A percentile compares a stretch with the other conserved stretches of the same genome.
These are phyloP conservation scores for Dendroctonus valens DNA, from an alignment of 1,140 invertebrate genomes.

Conservation along the genomic window DNA sequence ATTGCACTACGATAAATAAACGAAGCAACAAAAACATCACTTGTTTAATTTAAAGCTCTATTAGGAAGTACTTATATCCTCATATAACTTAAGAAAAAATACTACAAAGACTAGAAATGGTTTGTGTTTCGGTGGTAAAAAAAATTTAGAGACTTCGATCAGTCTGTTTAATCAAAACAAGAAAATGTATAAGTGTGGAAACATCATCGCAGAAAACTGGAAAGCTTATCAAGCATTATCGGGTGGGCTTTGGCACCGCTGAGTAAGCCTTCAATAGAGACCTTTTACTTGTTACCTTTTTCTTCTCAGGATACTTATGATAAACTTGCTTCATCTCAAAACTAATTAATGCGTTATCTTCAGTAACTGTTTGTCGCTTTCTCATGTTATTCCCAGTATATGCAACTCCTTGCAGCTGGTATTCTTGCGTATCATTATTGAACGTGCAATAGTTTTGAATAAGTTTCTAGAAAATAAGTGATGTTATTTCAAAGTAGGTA, in stretches of 20 bases:
- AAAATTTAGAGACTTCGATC: too few species aligned
- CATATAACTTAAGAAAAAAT: too few species aligned
- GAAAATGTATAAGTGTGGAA: neutral
- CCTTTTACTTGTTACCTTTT: slow-evolving; percentile 34
- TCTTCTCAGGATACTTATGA: slow-evolving; percentile 45
- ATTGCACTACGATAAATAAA: too few species aligned
- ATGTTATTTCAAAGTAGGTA: neutral
- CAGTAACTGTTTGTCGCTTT: slow-evolving; percentile 54
- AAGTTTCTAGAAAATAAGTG: slow-evolving; percentile 63
- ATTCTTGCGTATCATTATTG: slow-evolving; percentile 98
- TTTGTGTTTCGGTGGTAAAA: too few species aligned
- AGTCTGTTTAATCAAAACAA: too few species aligned
- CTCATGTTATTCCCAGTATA: slow-evolving; percentile 99
- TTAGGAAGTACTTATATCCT: too few species aligned
- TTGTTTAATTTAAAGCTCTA: too few species aligned
- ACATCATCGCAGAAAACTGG: neutral
- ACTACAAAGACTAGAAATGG: too few species aligned
- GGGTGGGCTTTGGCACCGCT: slow-evolving; percentile 36
- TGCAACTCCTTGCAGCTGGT: slow-evolving; percentile 96
- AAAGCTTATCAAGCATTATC: slow-evolving; percentile 13
- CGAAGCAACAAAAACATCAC: too few species aligned
- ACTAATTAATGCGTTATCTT: slow-evolving; percentile 33
- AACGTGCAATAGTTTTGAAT: slow-evolving; percentile 92
- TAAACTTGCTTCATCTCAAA: slow-evolving; percentile 47
- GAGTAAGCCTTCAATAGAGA: slow-evolving; percentile 35